phyloP scores from a whole-genome alignment of 2,797 vertebrate genomes.

The Micropoecilia bifurca region DNA sequence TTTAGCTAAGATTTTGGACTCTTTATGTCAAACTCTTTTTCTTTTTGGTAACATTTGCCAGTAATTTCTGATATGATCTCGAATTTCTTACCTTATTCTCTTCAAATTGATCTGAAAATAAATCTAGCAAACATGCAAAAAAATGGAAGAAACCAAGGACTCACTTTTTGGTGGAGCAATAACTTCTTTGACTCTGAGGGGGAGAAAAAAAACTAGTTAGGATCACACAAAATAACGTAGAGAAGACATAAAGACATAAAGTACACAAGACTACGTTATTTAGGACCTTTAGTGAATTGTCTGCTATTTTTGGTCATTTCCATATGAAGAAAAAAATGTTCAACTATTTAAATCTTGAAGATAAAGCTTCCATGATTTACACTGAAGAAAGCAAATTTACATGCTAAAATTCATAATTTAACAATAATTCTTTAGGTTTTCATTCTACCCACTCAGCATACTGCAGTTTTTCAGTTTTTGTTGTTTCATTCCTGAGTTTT shows the following conservation, averaged over 20 bases:
- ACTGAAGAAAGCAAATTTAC: not conserved
- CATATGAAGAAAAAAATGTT: not conserved
- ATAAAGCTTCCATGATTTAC: not conserved
- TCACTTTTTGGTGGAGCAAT: constrained; percentile 82
- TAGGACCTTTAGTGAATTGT: not conserved
- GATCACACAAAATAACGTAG: constrained; percentile 3
- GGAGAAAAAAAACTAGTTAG: constrained; percentile 39
- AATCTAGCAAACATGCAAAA: not conserved
- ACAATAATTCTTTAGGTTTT: not conserved
- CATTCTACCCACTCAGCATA: not conserved
- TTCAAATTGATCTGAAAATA: not conserved
- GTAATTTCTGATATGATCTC: not conserved
- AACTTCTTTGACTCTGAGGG: constrained; percentile 78
- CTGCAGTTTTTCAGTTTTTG: not conserved
- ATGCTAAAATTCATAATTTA: not conserved
- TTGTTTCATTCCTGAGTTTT: not conserved
- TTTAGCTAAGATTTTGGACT: not conserved
- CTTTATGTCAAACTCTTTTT: not conserved
- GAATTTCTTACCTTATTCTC: not conserved
- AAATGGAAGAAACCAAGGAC: constrained; percentile 35
- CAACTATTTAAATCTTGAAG: not conserved
- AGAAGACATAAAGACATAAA: not conserved
- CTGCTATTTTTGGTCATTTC: not conserved
- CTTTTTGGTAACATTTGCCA: not conserved
- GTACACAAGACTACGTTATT: not conserved